These are phyloP conservation scores for Lasioglossum leucozonium DNA, from an alignment of 2,888 invertebrate genomes.

Conservation along the genomic window DNA sequence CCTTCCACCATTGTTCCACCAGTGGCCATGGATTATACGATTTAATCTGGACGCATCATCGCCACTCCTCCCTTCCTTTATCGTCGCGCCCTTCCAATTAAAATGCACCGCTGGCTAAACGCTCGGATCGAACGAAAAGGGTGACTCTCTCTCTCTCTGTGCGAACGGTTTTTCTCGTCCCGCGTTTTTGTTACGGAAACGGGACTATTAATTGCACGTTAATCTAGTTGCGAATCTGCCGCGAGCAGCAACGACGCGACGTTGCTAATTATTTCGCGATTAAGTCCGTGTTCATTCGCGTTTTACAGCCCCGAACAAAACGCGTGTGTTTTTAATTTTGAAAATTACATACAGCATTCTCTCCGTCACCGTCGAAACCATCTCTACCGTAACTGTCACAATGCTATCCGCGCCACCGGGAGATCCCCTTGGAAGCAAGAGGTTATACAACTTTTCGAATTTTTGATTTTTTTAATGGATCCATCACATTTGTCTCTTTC, in stretches of 20 bases:
- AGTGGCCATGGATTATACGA: constrained; percentile 68
- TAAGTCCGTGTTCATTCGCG: neutral
- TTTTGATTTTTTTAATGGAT: too few relatives aligned
- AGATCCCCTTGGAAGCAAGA: too few relatives aligned
- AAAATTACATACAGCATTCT: too few relatives aligned
- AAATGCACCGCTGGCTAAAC: constrained; percentile 60
- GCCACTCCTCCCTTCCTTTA: constrained; percentile 41
- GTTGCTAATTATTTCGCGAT: neutral
- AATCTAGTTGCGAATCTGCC: constrained; percentile 29
- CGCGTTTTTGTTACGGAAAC: constrained; percentile 5
- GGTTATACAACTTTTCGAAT: too few relatives aligned
- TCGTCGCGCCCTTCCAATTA: constrained; percentile 61
- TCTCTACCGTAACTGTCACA: too few relatives aligned
- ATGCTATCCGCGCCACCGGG: too few relatives aligned
- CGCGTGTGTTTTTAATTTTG: neutral
- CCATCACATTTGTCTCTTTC: too few relatives aligned
- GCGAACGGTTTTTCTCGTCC: constrained; percentile 25
- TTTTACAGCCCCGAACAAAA: neutral
- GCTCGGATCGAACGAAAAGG: constrained; percentile 22
- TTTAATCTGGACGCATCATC: constrained; percentile 68
- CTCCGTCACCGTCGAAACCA: too few relatives aligned
- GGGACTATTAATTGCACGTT: constrained; percentile 40
- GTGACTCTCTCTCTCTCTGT: too few relatives aligned
- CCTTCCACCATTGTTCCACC: constrained; percentile 65
- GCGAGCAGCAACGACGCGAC: neutral